Evolutionary conservation across 2,113 vertebrate genomes (phyloP).

Genomic region (Saccopteryx bilineata): DNA sequence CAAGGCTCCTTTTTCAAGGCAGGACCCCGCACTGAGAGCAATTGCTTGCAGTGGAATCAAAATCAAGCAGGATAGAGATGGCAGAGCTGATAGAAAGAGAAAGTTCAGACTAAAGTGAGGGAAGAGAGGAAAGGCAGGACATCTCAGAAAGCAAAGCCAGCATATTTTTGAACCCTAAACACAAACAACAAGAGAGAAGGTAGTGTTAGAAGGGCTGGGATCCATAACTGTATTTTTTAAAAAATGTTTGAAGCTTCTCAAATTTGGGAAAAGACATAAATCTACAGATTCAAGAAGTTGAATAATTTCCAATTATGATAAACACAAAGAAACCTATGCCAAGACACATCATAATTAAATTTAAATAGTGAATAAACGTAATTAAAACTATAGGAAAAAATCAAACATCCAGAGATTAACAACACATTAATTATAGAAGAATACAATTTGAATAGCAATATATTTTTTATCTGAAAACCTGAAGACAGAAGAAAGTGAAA

Average conservation of each 20-base stretch:
- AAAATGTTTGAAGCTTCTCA: constrained; percentile 7
- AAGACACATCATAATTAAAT: not conserved
- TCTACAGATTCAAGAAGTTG: not conserved
- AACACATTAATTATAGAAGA: not conserved
- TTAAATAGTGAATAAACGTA: not conserved
- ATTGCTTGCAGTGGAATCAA: not conserved
- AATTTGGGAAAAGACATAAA: not conserved
- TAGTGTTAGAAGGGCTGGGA: not conserved
- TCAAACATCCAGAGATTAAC: not conserved
- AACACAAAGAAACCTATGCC: not conserved
- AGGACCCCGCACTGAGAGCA: not conserved
- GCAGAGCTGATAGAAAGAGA: not conserved
- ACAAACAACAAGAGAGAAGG: not conserved
- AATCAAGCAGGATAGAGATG: not conserved
- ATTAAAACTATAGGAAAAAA: constrained; percentile 19
- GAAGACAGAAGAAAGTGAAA: not conserved
- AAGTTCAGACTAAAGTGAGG: not conserved
- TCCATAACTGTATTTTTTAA: not conserved
- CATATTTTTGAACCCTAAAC: not conserved
- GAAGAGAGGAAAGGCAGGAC: not conserved
- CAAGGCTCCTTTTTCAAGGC: not conserved
- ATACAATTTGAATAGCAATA: not conserved
- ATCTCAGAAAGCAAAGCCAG: not conserved
- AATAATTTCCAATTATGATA: not conserved
- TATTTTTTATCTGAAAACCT: not conserved